These are phyloP conservation scores for Typhlichthys eigenmanni DNA, from an alignment of 2,797 vertebrate species.

Conservation along the genomic window DNA sequence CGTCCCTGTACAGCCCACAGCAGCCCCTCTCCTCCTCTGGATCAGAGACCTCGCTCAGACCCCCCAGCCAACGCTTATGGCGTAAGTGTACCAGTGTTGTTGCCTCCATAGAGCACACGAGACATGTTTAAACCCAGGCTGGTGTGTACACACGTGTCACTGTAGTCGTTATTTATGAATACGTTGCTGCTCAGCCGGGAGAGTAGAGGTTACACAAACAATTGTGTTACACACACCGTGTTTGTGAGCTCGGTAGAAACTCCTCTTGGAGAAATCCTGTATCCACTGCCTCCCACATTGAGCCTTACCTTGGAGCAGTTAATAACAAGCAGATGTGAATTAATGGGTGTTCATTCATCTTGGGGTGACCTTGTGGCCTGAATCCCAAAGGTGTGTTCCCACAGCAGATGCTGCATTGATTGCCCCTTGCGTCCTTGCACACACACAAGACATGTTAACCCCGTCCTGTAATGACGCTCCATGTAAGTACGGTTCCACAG, in stretches of 20 bases:
- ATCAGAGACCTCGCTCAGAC: constrained; percentile 72
- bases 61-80: constrained; percentile 82
- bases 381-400: neutral
- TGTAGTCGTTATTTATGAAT: too few species aligned
- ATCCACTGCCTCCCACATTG: neutral
- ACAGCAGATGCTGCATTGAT: neutral
- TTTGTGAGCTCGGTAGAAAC: neutral
- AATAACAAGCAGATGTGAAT: constrained; percentile 14
- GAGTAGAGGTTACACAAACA: too few species aligned
- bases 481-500: neutral
- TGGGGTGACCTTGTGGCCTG: constrained; percentile 10
- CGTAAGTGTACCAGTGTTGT: constrained; percentile 81
- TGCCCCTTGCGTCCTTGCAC: constrained; percentile 2
- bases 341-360: constrained; percentile 16
- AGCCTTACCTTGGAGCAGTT: neutral
- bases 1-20: constrained; percentile 82
- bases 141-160: too few species aligned
- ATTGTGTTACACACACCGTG: too few species aligned
- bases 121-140: neutral
- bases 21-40: constrained; percentile 77
- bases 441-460: too few species aligned
- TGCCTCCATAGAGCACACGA: neutral
- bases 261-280: neutral
- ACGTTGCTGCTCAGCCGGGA: too few species aligned
- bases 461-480: neutral